Evolutionary conservation across 2,888 invertebrate genomes (phyloP).

Genomic region (Acanthopleura granulata): DNA sequence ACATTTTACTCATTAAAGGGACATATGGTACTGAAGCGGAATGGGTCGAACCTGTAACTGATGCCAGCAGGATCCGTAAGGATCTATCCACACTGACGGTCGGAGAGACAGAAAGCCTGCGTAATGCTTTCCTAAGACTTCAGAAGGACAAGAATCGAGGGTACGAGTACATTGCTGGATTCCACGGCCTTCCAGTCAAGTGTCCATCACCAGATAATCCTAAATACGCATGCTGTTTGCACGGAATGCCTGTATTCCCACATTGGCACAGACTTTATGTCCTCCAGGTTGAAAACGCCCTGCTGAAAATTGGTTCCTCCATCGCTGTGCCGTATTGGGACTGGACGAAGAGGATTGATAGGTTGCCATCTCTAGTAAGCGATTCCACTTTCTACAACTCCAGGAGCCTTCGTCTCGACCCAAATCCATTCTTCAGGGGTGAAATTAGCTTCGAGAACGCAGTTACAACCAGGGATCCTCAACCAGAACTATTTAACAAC

Average conservation of each 20-base stretch:
- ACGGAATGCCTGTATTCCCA: constrained; percentile 34
- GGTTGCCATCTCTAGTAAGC: constrained; percentile 29
- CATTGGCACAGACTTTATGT: constrained; percentile 36
- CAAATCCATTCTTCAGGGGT: constrained; percentile 35
- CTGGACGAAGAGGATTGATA: constrained; percentile 26
- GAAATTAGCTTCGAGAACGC: constrained; percentile 23
- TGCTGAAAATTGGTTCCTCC: constrained; percentile 33
- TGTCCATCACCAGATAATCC: constrained; percentile 26
- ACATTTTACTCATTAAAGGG: constrained; percentile 1
- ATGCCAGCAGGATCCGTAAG: constrained; percentile 30
- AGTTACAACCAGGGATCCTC: constrained; percentile 23
- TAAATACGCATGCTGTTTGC: constrained; percentile 31
- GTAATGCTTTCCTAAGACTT: constrained; percentile 33
- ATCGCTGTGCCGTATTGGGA: constrained; percentile 40
- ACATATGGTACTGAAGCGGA: constrained; percentile 25
- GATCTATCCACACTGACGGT: constrained; percentile 27
- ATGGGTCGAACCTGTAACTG: constrained; percentile 24
- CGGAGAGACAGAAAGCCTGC: constrained; percentile 36
- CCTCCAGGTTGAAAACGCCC: constrained; percentile 35
- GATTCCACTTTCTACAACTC: constrained; percentile 32
- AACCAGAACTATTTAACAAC: constrained; percentile 20
- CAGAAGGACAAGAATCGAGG: constrained; percentile 27
- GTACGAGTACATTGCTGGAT: constrained; percentile 34
- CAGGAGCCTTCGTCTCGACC: constrained; percentile 19
- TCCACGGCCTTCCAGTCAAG: constrained; percentile 37